A percentile compares a stretch with the other conserved stretches of the same genome.
Evolutionary conservation across 92 coral and sea anemone species (phyloP).

Genomic region (Epizoanthus rinbou): DNA sequence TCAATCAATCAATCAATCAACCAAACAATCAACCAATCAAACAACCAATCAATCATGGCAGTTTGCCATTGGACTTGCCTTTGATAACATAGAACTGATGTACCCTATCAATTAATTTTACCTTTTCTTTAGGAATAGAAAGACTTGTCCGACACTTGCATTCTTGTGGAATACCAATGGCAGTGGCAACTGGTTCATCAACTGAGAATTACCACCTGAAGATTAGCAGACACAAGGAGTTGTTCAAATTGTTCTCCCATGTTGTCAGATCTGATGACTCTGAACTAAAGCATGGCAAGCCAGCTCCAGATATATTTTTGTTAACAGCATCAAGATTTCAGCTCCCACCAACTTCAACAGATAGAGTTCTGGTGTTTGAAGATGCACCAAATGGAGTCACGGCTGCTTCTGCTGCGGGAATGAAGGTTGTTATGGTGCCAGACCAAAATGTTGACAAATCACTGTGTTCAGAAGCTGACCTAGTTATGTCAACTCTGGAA

Average conservation of each 20-base stretch:
- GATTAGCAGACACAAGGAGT: conserved; percentile 61
- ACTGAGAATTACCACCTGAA: conserved; percentile 66
- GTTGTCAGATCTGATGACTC: conserved; percentile 89
- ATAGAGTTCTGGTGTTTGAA: conserved; percentile 87
- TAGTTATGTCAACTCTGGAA: conserved; percentile 73
- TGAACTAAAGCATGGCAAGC: conserved; percentile 83
- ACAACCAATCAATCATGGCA: too few relatives aligned
- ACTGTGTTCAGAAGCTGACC: conserved; percentile 68
- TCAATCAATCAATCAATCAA: background rate
- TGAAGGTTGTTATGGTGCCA: conserved; percentile 99
- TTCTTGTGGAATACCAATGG: conserved; percentile 79
- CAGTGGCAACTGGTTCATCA: conserved; percentile 93
- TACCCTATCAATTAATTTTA: background rate
- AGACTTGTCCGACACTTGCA: conserved; percentile 78
- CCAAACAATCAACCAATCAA: too few relatives aligned
- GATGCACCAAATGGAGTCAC: conserved; percentile 96
- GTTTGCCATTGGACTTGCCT: too few relatives aligned
- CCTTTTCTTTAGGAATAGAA: conserved; percentile 68
- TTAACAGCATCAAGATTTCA: conserved; percentile 85
- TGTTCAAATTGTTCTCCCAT: conserved; percentile 74
- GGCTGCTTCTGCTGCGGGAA: conserved; percentile 91
- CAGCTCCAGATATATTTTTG: conserved; percentile 88
- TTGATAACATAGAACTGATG: too few relatives aligned
- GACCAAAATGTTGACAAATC: conserved; percentile 66
- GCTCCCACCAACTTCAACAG: conserved; percentile 67